phyloP scores from a whole-genome alignment of 2,888 invertebrate genomes.

The Dione vanillae region DNA sequence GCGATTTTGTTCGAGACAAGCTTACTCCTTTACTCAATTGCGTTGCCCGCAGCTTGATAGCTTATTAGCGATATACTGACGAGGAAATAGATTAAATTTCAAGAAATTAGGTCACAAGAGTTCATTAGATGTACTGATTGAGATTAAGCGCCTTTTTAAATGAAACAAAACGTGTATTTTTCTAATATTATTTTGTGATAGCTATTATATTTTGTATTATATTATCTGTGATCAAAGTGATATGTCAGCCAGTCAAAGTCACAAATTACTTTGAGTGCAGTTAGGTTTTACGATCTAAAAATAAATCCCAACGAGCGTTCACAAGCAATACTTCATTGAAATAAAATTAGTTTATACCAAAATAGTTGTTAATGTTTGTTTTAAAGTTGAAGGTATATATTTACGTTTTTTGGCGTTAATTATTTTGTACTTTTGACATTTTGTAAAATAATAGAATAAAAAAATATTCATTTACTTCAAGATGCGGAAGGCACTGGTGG shows the following conservation, averaged over 20 bases:
- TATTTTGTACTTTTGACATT: not conserved
- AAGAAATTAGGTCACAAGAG: slow-evolving; percentile 71
- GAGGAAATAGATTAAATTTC: slow-evolving; percentile 70
- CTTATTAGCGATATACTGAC: slow-evolving; percentile 57
- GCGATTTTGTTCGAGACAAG: slow-evolving; percentile 41
- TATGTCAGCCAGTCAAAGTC: too few relatives aligned
- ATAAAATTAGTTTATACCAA: too few relatives aligned
- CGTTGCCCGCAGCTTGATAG: slow-evolving; percentile 46
- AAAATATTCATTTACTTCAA: slow-evolving; percentile 67
- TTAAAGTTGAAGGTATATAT: too few relatives aligned
- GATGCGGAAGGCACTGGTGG: slow-evolving; percentile 93
- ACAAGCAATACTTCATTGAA: too few relatives aligned
- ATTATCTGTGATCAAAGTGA: too few relatives aligned
- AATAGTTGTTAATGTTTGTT: too few relatives aligned
- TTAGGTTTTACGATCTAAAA: too few relatives aligned
- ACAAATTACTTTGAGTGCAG: too few relatives aligned
- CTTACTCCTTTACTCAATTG: slow-evolving; percentile 38
- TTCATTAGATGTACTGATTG: slow-evolving; percentile 61
- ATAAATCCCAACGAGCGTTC: too few relatives aligned
- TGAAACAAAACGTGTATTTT: not conserved
- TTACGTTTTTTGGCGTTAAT: not conserved
- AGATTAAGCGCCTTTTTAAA: slow-evolving; percentile 52
- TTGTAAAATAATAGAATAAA: not conserved
- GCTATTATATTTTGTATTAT: too few relatives aligned
- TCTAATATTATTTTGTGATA: not conserved